Evolutionary conservation across 2,113 vertebrate genomes (phyloP).

Genomic region (Glaucomys volans): DNA sequence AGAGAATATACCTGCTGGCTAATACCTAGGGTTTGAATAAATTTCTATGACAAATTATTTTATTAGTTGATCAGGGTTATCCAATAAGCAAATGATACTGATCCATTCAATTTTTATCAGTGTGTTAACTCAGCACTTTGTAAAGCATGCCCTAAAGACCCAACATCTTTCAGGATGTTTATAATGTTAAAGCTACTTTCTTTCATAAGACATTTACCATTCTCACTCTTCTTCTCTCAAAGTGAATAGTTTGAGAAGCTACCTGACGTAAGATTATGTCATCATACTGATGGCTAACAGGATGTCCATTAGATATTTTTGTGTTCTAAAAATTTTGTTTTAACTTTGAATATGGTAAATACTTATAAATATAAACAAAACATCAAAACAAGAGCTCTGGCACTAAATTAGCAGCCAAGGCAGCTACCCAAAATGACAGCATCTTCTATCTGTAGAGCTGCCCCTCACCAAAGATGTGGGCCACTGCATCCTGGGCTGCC

Average conservation of each 20-base stretch:
- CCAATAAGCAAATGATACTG: background rate
- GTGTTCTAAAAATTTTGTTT: background rate
- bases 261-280: background rate
- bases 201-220: background rate
- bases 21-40: background rate
- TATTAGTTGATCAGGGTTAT: background rate
- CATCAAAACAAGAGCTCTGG: background rate
- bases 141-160: background rate
- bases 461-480: conserved; percentile 41
- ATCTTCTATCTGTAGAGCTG: background rate
- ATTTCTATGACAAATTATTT: background rate
- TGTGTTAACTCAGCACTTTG: background rate
- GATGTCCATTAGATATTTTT: background rate
- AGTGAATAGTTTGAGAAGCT: background rate
- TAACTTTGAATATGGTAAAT: background rate
- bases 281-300: background rate
- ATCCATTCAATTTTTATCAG: background rate
- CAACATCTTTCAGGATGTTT: background rate
- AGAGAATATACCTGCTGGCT: background rate
- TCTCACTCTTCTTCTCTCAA: background rate
- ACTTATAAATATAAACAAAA: background rate
- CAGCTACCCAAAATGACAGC: background rate
- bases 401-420: background rate
- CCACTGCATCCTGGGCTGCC: background rate
- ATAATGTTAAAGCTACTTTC: background rate